A percentile compares a stretch with the other conserved stretches of the same genome.
These are phyloP conservation scores for Gymnosoma rotundatum DNA, from an alignment of 2,888 invertebrate species.

Conservation along the genomic window DNA sequence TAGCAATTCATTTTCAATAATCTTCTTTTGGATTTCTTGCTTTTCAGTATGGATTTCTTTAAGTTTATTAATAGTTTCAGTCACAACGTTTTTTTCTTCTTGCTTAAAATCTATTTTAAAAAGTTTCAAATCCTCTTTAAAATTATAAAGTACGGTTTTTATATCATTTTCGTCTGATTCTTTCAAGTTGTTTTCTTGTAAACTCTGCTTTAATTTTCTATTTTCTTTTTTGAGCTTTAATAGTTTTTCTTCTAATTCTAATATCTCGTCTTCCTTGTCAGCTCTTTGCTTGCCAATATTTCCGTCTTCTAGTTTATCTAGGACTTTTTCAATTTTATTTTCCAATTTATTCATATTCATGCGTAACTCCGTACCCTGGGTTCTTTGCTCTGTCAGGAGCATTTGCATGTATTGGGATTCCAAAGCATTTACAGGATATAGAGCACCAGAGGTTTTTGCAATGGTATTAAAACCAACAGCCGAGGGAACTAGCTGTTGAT, in stretches of 20 bases:
- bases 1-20: constrained; percentile 24
- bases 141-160: constrained; percentile 41
- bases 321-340: constrained; percentile 85
- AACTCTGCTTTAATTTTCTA: constrained; percentile 74
- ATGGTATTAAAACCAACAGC: constrained; percentile 30
- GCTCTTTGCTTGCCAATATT: constrained; percentile 45
- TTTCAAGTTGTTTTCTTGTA: constrained; percentile 26
- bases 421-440: constrained; percentile 67
- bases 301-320: constrained; percentile 83
- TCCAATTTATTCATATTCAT: constrained; percentile 86
- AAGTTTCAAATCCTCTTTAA: constrained; percentile 52
- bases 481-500: constrained; percentile 60
- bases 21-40: constrained; percentile 17
- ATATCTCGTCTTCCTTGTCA: constrained; percentile 75
- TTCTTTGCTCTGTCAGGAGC: constrained; percentile 85
- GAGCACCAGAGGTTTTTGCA: not conserved
- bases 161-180: constrained; percentile 18
- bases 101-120: constrained; percentile 45
- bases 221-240: constrained; percentile 80
- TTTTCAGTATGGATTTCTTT: constrained; percentile 15
- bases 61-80: constrained; percentile 36
- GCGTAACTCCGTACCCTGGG: constrained; percentile 86
- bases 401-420: constrained; percentile 83
- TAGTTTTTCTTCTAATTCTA: constrained; percentile 80
- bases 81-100: constrained; percentile 40